Percentiles rank a stretch among this genome's conserved stretches.
phyloP scores from a whole-genome alignment of 2,797 vertebrate species.

The Eurystomus glaucurus region DNA sequence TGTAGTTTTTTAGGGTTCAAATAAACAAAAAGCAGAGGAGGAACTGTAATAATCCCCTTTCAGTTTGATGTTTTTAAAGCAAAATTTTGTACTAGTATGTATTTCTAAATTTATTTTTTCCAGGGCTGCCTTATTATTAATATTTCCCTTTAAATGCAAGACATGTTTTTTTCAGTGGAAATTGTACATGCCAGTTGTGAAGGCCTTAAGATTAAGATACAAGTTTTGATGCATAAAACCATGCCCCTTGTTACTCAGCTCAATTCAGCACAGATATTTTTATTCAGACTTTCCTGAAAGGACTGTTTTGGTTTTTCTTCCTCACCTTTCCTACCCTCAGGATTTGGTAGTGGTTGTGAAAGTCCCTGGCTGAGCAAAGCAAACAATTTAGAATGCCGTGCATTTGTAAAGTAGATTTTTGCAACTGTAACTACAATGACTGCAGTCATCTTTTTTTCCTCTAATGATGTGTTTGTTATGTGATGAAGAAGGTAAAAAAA shows the following conservation, averaged over 20 bases:
- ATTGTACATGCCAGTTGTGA: background rate
- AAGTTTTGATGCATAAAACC: background rate
- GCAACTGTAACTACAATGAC: background rate
- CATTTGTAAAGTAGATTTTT: background rate
- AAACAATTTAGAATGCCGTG: background rate
- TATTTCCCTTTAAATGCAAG: background rate
- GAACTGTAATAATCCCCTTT: background rate
- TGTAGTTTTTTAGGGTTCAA: background rate
- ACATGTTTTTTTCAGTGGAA: background rate
- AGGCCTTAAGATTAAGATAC: background rate
- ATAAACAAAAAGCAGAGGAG: background rate
- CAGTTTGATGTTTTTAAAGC: background rate
- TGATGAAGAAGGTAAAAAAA: background rate
- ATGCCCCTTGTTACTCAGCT: fast-evolving
- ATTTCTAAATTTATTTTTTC: background rate
- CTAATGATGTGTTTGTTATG: background rate
- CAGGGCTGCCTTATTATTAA: background rate
- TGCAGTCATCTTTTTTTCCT: background rate
- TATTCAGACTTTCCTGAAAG: background rate
- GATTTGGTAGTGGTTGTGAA: background rate
- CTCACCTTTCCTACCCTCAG: background rate
- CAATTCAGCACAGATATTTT: background rate
- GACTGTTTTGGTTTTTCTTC: background rate
- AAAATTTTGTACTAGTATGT: background rate
- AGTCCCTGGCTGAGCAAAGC: background rate